Percentiles rank a stretch among this genome's conserved stretches.
Evolutionary conservation across 1,140 invertebrate species (phyloP).

Genomic region (Nixonia krombeini): DNA sequence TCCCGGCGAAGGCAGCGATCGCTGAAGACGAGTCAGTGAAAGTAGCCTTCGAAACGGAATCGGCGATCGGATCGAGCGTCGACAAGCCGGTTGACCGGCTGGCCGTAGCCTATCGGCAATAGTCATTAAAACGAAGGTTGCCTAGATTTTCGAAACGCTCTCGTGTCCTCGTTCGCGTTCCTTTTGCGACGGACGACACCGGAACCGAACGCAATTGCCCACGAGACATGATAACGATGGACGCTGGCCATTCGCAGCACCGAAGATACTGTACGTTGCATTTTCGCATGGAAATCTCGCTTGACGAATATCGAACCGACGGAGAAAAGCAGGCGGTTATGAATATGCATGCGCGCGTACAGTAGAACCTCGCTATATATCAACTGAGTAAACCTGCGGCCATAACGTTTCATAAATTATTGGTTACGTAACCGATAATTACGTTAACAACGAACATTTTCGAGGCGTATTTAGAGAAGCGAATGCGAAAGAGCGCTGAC

Average conservation of each 20-base stretch:
- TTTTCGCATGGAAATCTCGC: too few species aligned
- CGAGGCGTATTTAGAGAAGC: too few species aligned
- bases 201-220: conserved; percentile 15
- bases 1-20: conserved; percentile 29
- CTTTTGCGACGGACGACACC: conserved; percentile 44
- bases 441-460: too few species aligned
- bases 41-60: conserved; percentile 50
- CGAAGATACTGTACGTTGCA: conserved; percentile 63
- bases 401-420: too few species aligned
- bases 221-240: conserved; percentile 65
- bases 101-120: conserved; percentile 43
- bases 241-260: conserved; percentile 52
- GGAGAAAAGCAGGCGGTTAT: too few species aligned
- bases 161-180: conserved; percentile 49
- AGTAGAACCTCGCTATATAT: too few species aligned
- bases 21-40: conserved; percentile 53
- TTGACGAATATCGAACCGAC: too few species aligned
- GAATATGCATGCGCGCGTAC: too few species aligned
- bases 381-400: too few species aligned
- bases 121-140: conserved; percentile 59
- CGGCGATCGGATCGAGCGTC: conserved; percentile 40
- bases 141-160: conserved; percentile 54
- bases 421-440: too few species aligned
- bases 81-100: conserved; percentile 38
- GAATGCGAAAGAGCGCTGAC: too few species aligned